These are phyloP conservation scores for Pseudomyrmex gracilis DNA, from an alignment of 1,140 invertebrate genomes.

Conservation along the genomic window DNA sequence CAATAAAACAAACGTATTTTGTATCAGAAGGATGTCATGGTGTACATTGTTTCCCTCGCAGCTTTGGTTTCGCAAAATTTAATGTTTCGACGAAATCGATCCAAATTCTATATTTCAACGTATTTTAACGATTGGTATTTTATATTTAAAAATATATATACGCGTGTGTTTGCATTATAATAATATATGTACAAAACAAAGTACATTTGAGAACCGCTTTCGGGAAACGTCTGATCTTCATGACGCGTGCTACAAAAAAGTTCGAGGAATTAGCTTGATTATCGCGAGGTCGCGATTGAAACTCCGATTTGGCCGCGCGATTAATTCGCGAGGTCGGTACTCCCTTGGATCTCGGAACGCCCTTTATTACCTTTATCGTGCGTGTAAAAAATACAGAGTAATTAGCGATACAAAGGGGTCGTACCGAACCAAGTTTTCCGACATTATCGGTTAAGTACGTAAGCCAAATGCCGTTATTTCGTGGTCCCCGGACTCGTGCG, in stretches of 20 bases:
- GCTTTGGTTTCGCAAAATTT: background rate
- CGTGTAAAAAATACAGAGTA: constrained; percentile 50
- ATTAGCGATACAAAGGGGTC: constrained; percentile 40
- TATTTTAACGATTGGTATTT: background rate
- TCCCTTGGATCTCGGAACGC: background rate
- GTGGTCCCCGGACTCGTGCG: background rate
- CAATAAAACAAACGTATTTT: constrained; percentile 25
- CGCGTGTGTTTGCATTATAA: background rate
- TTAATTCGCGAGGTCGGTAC: constrained; percentile 37
- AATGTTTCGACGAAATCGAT: constrained; percentile 1
- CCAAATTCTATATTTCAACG: background rate
- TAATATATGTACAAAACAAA: background rate
- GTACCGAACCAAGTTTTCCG: constrained; percentile 15
- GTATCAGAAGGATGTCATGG: constrained; percentile 2
- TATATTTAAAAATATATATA: background rate
- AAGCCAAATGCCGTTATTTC: background rate
- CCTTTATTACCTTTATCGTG: constrained; percentile 48
- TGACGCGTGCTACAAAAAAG: constrained; percentile 23
- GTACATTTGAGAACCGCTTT: background rate
- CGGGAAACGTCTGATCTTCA: constrained; percentile 1
- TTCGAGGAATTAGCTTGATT: constrained; percentile 42
- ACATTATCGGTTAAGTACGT: constrained; percentile 14
- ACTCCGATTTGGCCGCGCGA: constrained; percentile 24
- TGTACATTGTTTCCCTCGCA: background rate
- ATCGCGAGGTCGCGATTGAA: background rate